Conservation (phyloP, 2,797 vertebrate genomes). For the Parotocinclus haroldoi region DNA sequence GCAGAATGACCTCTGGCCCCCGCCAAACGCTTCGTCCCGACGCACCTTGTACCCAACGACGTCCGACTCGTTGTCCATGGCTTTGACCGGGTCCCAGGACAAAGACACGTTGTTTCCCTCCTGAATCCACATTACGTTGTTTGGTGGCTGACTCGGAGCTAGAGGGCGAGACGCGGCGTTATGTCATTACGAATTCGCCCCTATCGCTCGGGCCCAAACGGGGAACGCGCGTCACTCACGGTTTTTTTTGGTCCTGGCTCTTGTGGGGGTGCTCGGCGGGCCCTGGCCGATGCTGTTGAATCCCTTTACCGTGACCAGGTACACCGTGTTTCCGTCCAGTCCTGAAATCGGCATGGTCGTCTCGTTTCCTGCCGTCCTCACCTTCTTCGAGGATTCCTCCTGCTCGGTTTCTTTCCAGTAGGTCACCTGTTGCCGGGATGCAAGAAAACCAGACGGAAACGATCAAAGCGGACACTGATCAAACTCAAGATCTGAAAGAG, state of each 20-base stretch:
- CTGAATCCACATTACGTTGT: slow-evolving; percentile 89
- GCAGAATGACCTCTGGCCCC: not conserved
- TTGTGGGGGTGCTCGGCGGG: slow-evolving; percentile 77
- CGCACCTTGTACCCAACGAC: slow-evolving; percentile 95
- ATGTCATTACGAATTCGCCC: too few species aligned
- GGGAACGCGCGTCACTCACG: slow-evolving; percentile 73
- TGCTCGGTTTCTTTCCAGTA: slow-evolving; percentile 89
- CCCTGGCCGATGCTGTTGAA: slow-evolving; percentile 94
- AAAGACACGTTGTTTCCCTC: slow-evolving; percentile 92
- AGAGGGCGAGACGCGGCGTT: slow-evolving; percentile 1
- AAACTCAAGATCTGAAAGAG: too few species aligned
- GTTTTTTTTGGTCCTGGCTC: slow-evolving; percentile 82
- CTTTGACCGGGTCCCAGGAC: slow-evolving; percentile 85
- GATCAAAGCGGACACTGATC: too few species aligned
- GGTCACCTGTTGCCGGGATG: slow-evolving; percentile 74
- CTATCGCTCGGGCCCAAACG: too few species aligned
- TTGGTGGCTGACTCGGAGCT: slow-evolving; percentile 88
- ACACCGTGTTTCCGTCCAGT: slow-evolving; percentile 85
- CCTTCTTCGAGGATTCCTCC: slow-evolving; percentile 82
- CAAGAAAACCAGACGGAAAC: too few species aligned
- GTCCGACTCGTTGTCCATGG: slow-evolving; percentile 75
- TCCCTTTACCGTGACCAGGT: slow-evolving; percentile 85
- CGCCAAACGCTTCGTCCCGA: not conserved
- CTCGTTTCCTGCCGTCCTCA: slow-evolving; percentile 84
- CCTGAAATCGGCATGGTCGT: slow-evolving; percentile 83